Evolutionary conservation across 2,888 invertebrate genomes (phyloP).

Genomic region (Epirrhoe alternata): DNA sequence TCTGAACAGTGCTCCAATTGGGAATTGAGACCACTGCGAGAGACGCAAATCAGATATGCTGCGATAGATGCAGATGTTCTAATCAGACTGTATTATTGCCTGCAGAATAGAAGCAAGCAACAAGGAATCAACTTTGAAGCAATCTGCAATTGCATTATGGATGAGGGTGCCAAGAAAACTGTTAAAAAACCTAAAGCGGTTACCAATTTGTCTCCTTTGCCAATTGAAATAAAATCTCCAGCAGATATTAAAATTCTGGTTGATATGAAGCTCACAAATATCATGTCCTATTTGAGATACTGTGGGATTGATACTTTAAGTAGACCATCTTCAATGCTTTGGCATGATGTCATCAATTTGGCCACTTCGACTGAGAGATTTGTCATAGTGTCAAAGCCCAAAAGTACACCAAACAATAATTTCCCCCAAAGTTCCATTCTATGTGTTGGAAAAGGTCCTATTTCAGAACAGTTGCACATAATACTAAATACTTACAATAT

Average conservation of each 20-base stretch:
- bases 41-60: constrained; percentile 92
- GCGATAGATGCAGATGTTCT: constrained; percentile 96
- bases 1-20: constrained; percentile 97
- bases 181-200: constrained; percentile 67
- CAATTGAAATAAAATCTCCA: constrained; percentile 51
- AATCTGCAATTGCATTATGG: constrained; percentile 85
- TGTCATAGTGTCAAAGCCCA: constrained; percentile 67
- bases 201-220: constrained; percentile 52
- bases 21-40: constrained; percentile 92
- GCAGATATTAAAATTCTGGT: constrained; percentile 67
- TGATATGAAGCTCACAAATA: constrained; percentile 62
- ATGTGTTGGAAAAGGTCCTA: constrained; percentile 81
- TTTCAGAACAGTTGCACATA: constrained; percentile 87
- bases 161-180: constrained; percentile 80
- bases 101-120: constrained; percentile 77
- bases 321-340: constrained; percentile 83
- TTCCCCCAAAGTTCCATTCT: constrained; percentile 83
- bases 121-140: constrained; percentile 87
- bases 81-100: constrained; percentile 90
- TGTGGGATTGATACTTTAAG: constrained; percentile 87
- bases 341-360: constrained; percentile 73
- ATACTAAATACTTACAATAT: constrained; percentile 88
- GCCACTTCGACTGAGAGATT: constrained; percentile 71
- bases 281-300: constrained; percentile 71
- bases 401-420: constrained; percentile 82